Conservation (phyloP, 2,113 vertebrate species). For the Ammodytes dubius region DNA sequence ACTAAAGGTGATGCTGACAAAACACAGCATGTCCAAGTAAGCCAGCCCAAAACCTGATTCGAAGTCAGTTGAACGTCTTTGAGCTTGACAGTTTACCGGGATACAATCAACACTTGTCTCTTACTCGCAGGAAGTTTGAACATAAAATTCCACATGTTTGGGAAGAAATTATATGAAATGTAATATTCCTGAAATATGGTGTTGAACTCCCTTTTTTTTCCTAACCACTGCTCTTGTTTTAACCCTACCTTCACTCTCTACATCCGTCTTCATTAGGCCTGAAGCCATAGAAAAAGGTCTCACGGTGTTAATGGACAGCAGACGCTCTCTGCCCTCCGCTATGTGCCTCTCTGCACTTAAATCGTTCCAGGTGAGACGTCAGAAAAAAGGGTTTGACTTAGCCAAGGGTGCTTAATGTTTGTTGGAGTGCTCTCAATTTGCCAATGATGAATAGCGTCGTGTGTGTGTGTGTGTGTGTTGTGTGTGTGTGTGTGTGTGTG, state of each 20-base stretch:
- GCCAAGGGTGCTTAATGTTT: conserved; percentile 39
- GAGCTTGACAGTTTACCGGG: conserved; percentile 8
- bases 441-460: conserved; percentile 11
- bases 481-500: conserved; percentile 1
- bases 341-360: conserved; percentile 80
- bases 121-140: neutral
- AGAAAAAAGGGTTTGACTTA: neutral
- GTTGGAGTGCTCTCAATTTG: conserved; percentile 33
- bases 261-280: conserved; percentile 77
- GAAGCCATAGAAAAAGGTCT: conserved; percentile 86
- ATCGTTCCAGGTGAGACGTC: conserved; percentile 82
- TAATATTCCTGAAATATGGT: neutral
- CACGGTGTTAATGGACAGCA: conserved; percentile 87
- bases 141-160: neutral
- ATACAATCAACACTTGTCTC: neutral
- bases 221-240: neutral
- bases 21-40: neutral
- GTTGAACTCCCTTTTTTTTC: neutral
- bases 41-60: neutral
- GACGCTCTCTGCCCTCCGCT: conserved; percentile 77
- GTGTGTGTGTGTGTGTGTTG: conserved; percentile 2
- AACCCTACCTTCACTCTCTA: neutral
- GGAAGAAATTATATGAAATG: neutral
- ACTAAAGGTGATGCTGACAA: conserved; percentile 9
- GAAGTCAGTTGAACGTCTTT: conserved; percentile 2